A percentile compares a stretch with the other conserved stretches of the same genome.
phyloP scores from a whole-genome alignment of 1,140 invertebrate genomes.

The Anthonomus grandis region DNA sequence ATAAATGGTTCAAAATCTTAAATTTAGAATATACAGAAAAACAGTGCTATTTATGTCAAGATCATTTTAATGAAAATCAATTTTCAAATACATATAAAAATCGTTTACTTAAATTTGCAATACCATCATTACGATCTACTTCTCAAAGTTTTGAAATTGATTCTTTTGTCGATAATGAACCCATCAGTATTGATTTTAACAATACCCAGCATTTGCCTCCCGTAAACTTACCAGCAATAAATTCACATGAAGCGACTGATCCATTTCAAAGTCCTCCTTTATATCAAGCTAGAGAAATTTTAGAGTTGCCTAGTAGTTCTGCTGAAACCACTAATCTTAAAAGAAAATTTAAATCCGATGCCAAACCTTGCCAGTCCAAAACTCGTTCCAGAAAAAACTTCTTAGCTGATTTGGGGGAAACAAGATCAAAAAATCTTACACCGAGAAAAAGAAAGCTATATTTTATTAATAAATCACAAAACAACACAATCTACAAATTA shows the following conservation, averaged over 20 bases:
- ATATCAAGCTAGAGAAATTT: too few relatives aligned
- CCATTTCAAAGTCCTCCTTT: neutral
- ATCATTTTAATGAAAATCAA: neutral
- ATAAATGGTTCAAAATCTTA: neutral
- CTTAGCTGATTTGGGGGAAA: neutral
- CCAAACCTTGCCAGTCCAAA: neutral
- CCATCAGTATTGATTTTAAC: neutral
- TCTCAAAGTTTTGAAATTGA: neutral
- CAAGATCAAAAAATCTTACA: neutral
- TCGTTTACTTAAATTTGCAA: neutral
- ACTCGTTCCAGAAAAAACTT: neutral
- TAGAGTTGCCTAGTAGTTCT: too few relatives aligned
- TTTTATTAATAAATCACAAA: slow-evolving; percentile 6
- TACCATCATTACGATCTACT: neutral
- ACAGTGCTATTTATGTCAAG: neutral
- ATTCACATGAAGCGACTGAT: neutral
- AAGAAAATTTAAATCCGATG: too few relatives aligned
- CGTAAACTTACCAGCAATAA: neutral
- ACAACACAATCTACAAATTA: slow-evolving; percentile 1
- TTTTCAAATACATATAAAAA: neutral
- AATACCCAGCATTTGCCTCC: neutral
- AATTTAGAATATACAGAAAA: neutral
- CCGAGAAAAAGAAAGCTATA: neutral
- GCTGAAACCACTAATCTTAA: too few relatives aligned
- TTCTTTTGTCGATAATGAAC: neutral